These are phyloP conservation scores for Echeneis naucrates DNA, from an alignment of 2,797 vertebrate species.

Conservation along the genomic window DNA sequence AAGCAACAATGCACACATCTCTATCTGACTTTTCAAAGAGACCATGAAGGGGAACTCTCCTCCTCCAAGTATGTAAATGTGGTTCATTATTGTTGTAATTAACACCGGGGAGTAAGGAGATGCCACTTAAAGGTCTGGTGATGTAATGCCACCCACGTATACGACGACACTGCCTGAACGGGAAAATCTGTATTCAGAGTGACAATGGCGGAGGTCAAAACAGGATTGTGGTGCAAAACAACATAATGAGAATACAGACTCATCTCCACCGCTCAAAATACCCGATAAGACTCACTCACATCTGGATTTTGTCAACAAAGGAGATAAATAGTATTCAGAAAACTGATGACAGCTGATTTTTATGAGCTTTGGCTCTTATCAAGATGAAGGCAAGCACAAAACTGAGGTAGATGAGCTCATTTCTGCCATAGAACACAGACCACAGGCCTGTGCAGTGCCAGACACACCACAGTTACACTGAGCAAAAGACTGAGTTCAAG, in stretches of 20 bases:
- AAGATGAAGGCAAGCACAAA: no score
- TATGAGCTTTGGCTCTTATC: no score
- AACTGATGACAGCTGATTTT: no score
- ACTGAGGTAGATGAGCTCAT: no score
- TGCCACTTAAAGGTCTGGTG: constrained; percentile 16
- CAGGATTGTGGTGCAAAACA: not conserved
- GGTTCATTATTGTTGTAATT: constrained; percentile 27
- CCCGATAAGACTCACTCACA: no score
- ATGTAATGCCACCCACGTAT: constrained; percentile 8
- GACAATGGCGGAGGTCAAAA: constrained; percentile 14
- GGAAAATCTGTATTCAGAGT: constrained; percentile 8
- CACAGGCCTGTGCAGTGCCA: no score
- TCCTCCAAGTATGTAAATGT: constrained; percentile 3
- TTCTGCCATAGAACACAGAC: no score
- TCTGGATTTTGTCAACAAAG: no score
- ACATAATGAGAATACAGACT: constrained; percentile 7
- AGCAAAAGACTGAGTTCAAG: no score
- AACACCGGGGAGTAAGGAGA: constrained; percentile 7
- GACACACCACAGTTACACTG: no score
- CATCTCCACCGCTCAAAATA: no score
- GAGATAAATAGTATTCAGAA: no score
- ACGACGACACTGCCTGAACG: not conserved
- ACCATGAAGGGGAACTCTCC: not conserved
- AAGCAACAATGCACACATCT: constrained; percentile 34
- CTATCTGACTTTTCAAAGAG: constrained; percentile 23